A percentile compares a stretch with the other conserved stretches of the same genome.
Conservation (phyloP, 2,888 invertebrate species). For the Drosophila paucipuncta region DNA sequence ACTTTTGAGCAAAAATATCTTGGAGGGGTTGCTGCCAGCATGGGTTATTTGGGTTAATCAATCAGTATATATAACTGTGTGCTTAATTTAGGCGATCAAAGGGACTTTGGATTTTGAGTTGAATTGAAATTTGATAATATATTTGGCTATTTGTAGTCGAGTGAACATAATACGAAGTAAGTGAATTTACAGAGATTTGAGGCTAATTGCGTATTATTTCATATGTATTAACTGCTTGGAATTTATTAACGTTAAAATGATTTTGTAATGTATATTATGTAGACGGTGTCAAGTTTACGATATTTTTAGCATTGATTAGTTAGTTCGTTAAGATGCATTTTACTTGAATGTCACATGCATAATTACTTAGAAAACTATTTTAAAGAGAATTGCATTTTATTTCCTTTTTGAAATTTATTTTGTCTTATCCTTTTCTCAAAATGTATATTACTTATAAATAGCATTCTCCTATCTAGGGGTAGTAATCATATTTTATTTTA, state of each 20-base stretch:
- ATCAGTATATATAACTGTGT: conserved; percentile 32
- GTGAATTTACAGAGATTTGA: background rate
- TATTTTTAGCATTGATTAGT: background rate
- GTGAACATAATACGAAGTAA: background rate
- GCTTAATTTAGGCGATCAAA: background rate
- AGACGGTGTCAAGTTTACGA: background rate
- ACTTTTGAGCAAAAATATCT: conserved; percentile 39
- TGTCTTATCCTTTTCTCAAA: background rate
- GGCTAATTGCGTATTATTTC: background rate
- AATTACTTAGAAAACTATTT: background rate
- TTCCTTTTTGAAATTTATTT: background rate
- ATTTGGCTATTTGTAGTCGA: background rate
- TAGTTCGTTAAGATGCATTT: background rate
- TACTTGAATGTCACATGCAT: background rate
- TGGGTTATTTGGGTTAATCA: conserved; percentile 32
- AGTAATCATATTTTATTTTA: background rate
- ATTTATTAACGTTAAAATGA: background rate
- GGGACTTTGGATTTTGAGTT: background rate
- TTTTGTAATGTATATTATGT: background rate
- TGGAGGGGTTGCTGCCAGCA: background rate
- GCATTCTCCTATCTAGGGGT: background rate
- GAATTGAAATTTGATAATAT: conserved; percentile 35
- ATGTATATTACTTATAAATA: background rate
- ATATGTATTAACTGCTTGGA: background rate
- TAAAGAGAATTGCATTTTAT: background rate